Conservation (phyloP, 2,888 invertebrate genomes). For the Macaria liturata region DNA sequence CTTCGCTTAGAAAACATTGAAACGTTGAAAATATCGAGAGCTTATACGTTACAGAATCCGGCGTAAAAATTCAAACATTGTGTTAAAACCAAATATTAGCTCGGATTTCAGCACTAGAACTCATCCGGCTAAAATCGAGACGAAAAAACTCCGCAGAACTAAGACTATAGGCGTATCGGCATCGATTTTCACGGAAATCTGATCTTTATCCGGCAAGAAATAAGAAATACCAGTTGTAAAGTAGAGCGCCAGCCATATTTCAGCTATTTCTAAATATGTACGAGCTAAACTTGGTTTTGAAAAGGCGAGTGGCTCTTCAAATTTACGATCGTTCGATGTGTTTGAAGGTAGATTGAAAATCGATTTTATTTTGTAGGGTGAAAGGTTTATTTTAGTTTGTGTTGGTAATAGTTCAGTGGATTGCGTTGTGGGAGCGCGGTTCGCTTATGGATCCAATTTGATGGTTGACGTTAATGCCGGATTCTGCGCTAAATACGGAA, state of each 20-base stretch:
- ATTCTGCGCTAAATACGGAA: conserved; percentile 22
- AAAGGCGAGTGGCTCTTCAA: conserved; percentile 65
- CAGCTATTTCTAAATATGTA: conserved; percentile 65
- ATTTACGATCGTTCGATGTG: conserved; percentile 46
- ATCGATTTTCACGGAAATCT: conserved; percentile 23
- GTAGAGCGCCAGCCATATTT: conserved; percentile 47
- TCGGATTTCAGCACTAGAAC: conserved; percentile 45
- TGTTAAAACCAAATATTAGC: conserved; percentile 50
- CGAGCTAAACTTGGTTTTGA: conserved; percentile 64
- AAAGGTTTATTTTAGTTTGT: conserved; percentile 39
- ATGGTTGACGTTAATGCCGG: conserved; percentile 41
- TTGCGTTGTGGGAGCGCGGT: conserved; percentile 35
- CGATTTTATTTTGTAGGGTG: conserved; percentile 38
- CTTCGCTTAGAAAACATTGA: too few relatives aligned
- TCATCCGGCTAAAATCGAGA: conserved; percentile 39
- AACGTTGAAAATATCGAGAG: not conserved
- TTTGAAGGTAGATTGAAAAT: conserved; percentile 36
- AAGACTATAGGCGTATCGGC: conserved; percentile 23
- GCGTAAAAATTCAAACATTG: conserved; percentile 30
- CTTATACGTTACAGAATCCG: conserved; percentile 11
- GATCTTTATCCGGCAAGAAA: conserved; percentile 33
- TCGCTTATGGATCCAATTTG: conserved; percentile 50
- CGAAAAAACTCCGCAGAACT: conserved; percentile 18
- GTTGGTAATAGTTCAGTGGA: conserved; percentile 25
- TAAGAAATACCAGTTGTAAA: conserved; percentile 21